A percentile compares a stretch with the other conserved stretches of the same genome.
Conservation (phyloP, 2,113 vertebrate genomes). For the Salvelinus sp. region DNA sequence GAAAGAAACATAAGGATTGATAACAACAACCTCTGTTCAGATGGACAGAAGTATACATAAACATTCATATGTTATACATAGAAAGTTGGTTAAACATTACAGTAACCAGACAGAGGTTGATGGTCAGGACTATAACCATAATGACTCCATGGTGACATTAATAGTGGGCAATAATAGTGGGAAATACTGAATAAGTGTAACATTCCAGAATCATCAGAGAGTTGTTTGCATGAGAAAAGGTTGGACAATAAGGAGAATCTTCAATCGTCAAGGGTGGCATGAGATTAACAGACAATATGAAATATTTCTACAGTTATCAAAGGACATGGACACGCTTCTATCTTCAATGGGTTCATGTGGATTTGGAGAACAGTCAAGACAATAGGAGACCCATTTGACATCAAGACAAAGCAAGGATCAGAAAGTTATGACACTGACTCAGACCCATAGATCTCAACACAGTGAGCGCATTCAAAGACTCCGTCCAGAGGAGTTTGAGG, state of each 20-base stretch:
- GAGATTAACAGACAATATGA: slow-evolving; percentile 6
- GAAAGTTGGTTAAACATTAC: not conserved
- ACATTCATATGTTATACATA: not conserved
- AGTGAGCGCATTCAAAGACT: slow-evolving; percentile 1
- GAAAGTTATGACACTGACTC: not conserved
- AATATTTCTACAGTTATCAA: not conserved
- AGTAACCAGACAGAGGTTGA: not conserved
- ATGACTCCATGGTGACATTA: not conserved
- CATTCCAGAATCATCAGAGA: slow-evolving; percentile 54
- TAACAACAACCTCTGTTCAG: not conserved
- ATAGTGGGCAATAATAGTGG: not conserved
- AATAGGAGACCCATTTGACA: slow-evolving; percentile 2
- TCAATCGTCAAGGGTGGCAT: slow-evolving; percentile 11
- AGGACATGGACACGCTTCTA: slow-evolving; percentile 15
- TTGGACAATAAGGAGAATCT: slow-evolving; percentile 1
- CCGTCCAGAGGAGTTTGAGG: not conserved
- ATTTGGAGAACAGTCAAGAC: slow-evolving; percentile 14
- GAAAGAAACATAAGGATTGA: slow-evolving; percentile 1
- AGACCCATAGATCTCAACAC: not conserved
- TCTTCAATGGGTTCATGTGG: slow-evolving; percentile 11
- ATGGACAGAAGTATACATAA: slow-evolving; percentile 8
- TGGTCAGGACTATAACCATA: not conserved
- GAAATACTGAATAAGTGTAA: slow-evolving; percentile 23
- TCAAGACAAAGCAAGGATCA: not conserved
- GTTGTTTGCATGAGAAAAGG: slow-evolving; percentile 18